Evolutionary conservation across 2,113 vertebrate genomes (phyloP), one percentile per base, ranked within the genome.

Genomic region (Larimichthys crocea): DNA sequence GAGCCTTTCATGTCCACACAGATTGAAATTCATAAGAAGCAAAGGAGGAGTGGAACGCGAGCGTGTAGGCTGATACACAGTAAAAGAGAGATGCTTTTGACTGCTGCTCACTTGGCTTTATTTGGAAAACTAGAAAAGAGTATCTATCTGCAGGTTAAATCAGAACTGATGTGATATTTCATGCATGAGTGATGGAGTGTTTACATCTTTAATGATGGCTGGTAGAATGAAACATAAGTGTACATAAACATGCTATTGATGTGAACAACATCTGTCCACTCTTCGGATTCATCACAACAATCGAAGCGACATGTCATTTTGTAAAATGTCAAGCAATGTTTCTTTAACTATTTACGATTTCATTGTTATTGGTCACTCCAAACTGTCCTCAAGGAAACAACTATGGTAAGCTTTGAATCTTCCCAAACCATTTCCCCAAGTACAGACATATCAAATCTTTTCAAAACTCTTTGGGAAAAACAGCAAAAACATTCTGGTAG

Each of bases 1-100:
- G 29, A 55, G 14, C 46, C 60, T 89, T 87, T 89, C 63, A 90
- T 87, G 83, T 79, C 35, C 70, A 59, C 72, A 61, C 53, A 17
- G 68, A 81, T 57, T 44, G 49, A 67, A 57, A 60, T 55, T 61
- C 66, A 57, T 29, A 22, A 31, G 20, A 50, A 44, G 61, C 40
- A 70, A 29, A 71, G 63, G 64, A 64, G 31, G 46, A 53, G 26
- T 42, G 56, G 67, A 12, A 31, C 63, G 72, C 0, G 17, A 62
- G 29, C 3, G 8, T 40, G 29, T 19, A 10, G 57, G 62, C 15
- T 11, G 69, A 79, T 22, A 17, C 16, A 26, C 14, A 10, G 20
- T 55, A 26, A 48, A 70, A 48, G 19, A 56, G 29, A 69, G 77
- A 66, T 26, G 53, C 24, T 49, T 55, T 46, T 68, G 42, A 76